phyloP scores from a whole-genome alignment of 2,888 invertebrate genomes.

The Diachrysia chrysitis region DNA sequence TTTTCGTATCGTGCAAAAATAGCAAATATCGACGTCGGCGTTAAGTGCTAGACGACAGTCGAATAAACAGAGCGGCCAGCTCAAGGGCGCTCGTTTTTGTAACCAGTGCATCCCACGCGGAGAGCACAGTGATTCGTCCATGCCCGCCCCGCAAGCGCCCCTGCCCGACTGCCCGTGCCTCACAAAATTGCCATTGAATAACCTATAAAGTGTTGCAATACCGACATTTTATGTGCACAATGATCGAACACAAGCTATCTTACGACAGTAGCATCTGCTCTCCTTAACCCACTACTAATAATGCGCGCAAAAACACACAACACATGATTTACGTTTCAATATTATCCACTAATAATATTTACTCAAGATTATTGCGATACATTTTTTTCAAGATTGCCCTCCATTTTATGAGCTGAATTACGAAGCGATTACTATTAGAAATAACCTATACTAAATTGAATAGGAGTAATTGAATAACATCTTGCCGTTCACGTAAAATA shows the following conservation, averaged over 20 bases:
- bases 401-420: neutral
- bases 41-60: constrained; percentile 88
- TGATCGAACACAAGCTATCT: constrained; percentile 5
- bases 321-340: neutral
- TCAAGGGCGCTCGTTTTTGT: constrained; percentile 83
- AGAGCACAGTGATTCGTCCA: constrained; percentile 54
- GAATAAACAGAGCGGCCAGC: constrained; percentile 81
- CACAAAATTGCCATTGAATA: constrained; percentile 17
- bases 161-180: constrained; percentile 15
- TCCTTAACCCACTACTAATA: neutral
- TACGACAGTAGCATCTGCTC: constrained; percentile 3
- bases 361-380: neutral
- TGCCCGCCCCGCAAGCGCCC: constrained; percentile 40
- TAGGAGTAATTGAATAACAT: constrained; percentile 43
- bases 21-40: constrained; percentile 83
- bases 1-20: constrained; percentile 82
- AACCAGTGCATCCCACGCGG: constrained; percentile 70
- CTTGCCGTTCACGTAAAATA: constrained; percentile 71
- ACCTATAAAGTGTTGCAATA: neutral
- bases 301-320: constrained; percentile 4
- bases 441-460: constrained; percentile 29
- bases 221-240: constrained; percentile 14
- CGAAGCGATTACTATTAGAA: constrained; percentile 9
- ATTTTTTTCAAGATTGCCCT: neutral
- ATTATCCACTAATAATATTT: constrained; percentile 6